A percentile compares a stretch with the other conserved stretches of the same genome.
phyloP scores from a whole-genome alignment of 2,888 invertebrate genomes.

The Tromatobia lineatoria region DNA sequence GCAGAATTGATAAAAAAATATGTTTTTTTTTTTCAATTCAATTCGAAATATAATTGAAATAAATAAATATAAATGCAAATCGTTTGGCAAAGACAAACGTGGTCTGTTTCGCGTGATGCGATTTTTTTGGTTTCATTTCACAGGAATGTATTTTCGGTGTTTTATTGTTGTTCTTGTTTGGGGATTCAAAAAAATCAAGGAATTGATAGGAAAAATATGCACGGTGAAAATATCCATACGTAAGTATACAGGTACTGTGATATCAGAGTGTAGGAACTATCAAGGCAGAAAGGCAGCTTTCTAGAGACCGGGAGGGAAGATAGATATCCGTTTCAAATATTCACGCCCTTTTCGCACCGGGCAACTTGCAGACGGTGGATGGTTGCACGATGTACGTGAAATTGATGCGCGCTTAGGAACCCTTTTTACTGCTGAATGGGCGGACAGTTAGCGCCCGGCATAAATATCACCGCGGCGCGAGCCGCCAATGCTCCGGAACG shows the following conservation, averaged over 20 bases:
- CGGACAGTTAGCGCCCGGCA: conserved; percentile 83
- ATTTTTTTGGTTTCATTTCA: not conserved
- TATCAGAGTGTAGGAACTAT: conserved; percentile 28
- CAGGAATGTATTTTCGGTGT: not conserved
- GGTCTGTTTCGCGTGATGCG: conserved; percentile 27
- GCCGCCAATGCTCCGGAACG: conserved; percentile 37
- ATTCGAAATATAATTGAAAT: too few species aligned
- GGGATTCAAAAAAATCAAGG: conserved; percentile 32
- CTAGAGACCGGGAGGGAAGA: conserved; percentile 76
- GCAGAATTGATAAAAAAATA: too few species aligned
- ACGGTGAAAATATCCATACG: conserved; percentile 24
- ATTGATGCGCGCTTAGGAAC: conserved; percentile 85
- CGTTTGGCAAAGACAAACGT: conserved; percentile 77
- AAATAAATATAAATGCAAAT: conserved; percentile 67
- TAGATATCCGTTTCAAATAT: conserved; percentile 85
- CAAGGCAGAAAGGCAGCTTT: conserved; percentile 9
- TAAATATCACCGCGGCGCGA: conserved; percentile 80
- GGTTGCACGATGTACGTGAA: conserved; percentile 75
- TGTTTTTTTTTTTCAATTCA: too few species aligned
- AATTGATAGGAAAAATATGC: conserved; percentile 56
- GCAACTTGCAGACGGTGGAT: conserved; percentile 67
- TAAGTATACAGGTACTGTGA: conserved; percentile 19
- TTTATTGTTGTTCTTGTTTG: not conserved
- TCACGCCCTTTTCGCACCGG: conserved; percentile 84
- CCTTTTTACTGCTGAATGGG: conserved; percentile 80